A percentile compares a stretch with the other conserved stretches of the same genome.
Conservation (phyloP, 2,888 invertebrate species). For the Noctua janthina region DNA sequence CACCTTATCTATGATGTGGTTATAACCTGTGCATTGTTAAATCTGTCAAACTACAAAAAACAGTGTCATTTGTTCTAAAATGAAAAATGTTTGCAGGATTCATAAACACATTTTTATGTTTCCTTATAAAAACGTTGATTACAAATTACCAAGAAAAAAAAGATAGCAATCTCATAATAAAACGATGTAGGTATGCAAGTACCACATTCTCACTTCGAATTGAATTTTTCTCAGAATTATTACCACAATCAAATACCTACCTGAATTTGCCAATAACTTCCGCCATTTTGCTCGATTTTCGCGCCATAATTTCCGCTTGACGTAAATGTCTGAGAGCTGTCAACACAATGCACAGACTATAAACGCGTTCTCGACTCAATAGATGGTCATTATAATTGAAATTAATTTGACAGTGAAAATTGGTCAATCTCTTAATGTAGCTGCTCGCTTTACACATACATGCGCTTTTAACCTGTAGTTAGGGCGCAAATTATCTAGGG, state of each 20-base stretch:
- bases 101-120: background rate
- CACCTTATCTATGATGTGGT: conserved; percentile 57
- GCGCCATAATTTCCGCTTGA: conserved; percentile 54
- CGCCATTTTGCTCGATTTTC: conserved; percentile 40
- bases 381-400: conserved; percentile 70
- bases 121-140: background rate
- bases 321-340: conserved; percentile 51
- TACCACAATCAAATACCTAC: conserved; percentile 24
- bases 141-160: background rate
- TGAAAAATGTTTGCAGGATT: background rate
- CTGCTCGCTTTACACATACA: conserved; percentile 63
- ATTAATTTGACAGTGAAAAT: conserved; percentile 80
- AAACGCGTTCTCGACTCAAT: conserved; percentile 53
- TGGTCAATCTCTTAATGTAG: conserved; percentile 78
- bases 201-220: conserved; percentile 2
- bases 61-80: background rate
- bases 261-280: conserved; percentile 53
- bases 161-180: background rate
- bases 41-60: background rate
- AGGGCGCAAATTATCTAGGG: conserved; percentile 61
- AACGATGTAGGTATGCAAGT: background rate
- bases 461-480: conserved; percentile 61
- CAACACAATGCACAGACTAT: conserved; percentile 64
- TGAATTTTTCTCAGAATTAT: conserved; percentile 16
- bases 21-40: conserved; percentile 51